Evolutionary conservation across 2,888 invertebrate species (phyloP).

Genomic region (Drosophila buzzatii): DNA sequence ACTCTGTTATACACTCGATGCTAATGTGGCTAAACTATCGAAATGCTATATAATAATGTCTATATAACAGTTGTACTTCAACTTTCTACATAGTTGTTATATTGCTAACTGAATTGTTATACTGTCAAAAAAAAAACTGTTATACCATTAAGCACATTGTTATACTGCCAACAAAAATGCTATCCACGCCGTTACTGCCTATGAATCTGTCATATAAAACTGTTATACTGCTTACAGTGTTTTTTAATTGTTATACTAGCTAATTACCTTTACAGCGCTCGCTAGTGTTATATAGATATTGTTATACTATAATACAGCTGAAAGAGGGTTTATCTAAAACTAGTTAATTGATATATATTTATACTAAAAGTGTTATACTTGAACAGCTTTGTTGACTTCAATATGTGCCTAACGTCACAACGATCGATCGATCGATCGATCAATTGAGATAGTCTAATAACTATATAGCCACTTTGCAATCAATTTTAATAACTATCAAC

Average conservation of each 20-base stretch:
- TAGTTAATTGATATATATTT: too few species aligned
- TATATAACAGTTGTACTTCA: neutral
- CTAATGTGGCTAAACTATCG: neutral
- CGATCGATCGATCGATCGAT: slow-evolving; percentile 32
- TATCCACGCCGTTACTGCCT: neutral
- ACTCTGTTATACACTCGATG: neutral
- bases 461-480: slow-evolving; percentile 32
- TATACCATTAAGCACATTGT: neutral
- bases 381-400: neutral
- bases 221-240: neutral
- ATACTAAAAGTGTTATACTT: slow-evolving; percentile 19
- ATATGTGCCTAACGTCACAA: neutral
- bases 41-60: neutral
- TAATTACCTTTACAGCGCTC: neutral
- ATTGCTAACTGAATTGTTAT: neutral
- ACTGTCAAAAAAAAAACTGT: neutral
- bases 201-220: neutral
- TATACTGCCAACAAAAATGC: neutral
- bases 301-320: neutral
- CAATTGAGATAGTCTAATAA: slow-evolving; percentile 31
- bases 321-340: neutral
- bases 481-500: slow-evolving; percentile 39
- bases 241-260: neutral
- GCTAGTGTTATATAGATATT: neutral
- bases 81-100: neutral